Percentiles rank a stretch among this genome's conserved stretches.
Evolutionary conservation across 2,888 invertebrate species (phyloP).

Genomic region (Drosophila melanocephala): DNA sequence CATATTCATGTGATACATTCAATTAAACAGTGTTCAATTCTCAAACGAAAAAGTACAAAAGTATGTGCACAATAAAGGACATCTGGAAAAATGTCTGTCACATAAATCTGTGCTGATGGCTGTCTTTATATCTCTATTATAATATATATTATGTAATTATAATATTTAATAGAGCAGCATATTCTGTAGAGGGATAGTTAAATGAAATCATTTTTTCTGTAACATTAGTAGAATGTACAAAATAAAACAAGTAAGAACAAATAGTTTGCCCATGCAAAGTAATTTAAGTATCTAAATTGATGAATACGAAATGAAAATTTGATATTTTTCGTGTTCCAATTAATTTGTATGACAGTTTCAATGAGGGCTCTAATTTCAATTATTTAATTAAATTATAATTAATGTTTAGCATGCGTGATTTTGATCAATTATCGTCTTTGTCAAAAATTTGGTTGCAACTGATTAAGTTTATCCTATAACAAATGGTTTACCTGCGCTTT

Average conservation of each 20-base stretch:
- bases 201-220: background rate
- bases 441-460: background rate
- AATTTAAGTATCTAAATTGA: background rate
- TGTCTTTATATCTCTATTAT: background rate
- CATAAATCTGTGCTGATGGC: background rate
- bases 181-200: background rate
- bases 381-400: background rate
- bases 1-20: background rate
- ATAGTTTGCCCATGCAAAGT: background rate
- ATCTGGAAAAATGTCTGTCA: accelerated
- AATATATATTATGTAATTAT: background rate
- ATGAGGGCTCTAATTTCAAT: background rate
- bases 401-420: background rate
- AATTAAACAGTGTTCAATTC: background rate
- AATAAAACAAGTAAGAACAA: background rate
- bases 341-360: background rate
- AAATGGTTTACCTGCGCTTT: background rate
- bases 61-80: background rate
- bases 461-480: background rate
- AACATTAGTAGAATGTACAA: background rate
- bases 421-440: background rate
- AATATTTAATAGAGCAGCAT: background rate
- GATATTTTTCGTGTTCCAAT: background rate
- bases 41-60: background rate
- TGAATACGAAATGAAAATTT: background rate